Evolutionary conservation across 1,140 invertebrate genomes (phyloP), one percentile per base, ranked within the genome.

Genomic region (Brachionus rotundiformis): DNA sequence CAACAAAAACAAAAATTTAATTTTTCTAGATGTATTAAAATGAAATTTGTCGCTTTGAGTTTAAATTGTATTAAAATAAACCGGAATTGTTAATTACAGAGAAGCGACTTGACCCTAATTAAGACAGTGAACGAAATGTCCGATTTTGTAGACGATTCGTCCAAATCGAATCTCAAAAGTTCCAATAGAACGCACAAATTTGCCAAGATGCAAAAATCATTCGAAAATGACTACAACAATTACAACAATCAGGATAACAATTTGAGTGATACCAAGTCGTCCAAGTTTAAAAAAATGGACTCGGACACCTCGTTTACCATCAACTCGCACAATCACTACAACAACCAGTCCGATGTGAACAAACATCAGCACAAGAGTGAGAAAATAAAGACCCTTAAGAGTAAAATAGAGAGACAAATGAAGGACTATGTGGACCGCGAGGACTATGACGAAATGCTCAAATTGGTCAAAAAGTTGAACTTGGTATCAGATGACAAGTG

Each of bases 361-460:
- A 68, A 49, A 19, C 47, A 54, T 19, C 41, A 77, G n/a, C 36
- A 29, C 31, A 63, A 79, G 59, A 41, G 19, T 23, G 76, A 79
- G n/a, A 54, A 63, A 54, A 79, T 79, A 59, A 79, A 79, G 29
- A 79, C 47, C n/a, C 25, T 79, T 1, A 79, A 63, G 29, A 41
- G 41, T n/a, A 54, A 79, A 63, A 79, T 79, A 59, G 76, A 79
- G 25, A 31, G 29, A 19, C 76, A 79, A 79, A 79, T 79, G 76
- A 79, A 79, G 29, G 76, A 54, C 47, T 79, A 79, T 59, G 76
- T 79, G n/a, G 36, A 79, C n/a, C 44, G 29, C 10, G 76, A 79
- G 36, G 76, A 79, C 25, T 79, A 79, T 39, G 25, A 79, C 23
- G 76, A 79, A 36, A 79, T 79, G 76, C n/a, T 79, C 25, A 79